Conservation (phyloP, 64 coral and sea anemone genomes). For the Astreopora myriophthalma region DNA sequence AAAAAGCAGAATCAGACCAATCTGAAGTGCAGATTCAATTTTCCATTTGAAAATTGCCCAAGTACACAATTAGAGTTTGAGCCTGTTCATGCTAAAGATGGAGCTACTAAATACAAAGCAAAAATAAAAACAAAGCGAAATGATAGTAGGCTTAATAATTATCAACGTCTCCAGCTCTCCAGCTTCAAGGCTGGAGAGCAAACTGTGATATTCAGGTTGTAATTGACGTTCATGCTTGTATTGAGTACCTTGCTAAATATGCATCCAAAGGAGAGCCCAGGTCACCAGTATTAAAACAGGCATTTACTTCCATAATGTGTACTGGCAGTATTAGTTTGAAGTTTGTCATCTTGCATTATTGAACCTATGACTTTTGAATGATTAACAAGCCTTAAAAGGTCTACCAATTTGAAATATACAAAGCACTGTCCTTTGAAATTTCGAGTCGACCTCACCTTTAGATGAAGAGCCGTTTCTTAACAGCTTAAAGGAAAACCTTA, state of each 20-base stretch:
- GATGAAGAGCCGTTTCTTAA: neutral
- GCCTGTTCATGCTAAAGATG: neutral
- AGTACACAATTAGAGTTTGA: neutral
- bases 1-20: conserved; percentile 12
- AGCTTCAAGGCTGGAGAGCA: conserved; percentile 59
- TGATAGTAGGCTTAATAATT: conserved; percentile 49
- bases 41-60: neutral
- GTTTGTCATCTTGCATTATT: too few species aligned
- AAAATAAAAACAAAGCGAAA: conserved; percentile 52
- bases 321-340: too few species aligned
- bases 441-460: neutral
- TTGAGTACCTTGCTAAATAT: conserved; percentile 22
- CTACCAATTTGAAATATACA: too few species aligned
- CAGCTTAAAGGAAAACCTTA: neutral
- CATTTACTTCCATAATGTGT: conserved; percentile 8
- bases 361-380: too few species aligned
- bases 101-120: conserved; percentile 57
- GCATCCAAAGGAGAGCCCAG: neutral
- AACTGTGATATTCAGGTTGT: conserved; percentile 59
- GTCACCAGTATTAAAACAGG: neutral
- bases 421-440: too few species aligned
- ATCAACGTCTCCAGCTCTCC: conserved; percentile 61
- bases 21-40: neutral
- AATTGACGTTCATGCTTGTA: conserved; percentile 15
- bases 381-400: too few species aligned